Evolutionary conservation across 2,113 vertebrate species (phyloP).

Genomic region (Cricetomys ansorgei): DNA sequence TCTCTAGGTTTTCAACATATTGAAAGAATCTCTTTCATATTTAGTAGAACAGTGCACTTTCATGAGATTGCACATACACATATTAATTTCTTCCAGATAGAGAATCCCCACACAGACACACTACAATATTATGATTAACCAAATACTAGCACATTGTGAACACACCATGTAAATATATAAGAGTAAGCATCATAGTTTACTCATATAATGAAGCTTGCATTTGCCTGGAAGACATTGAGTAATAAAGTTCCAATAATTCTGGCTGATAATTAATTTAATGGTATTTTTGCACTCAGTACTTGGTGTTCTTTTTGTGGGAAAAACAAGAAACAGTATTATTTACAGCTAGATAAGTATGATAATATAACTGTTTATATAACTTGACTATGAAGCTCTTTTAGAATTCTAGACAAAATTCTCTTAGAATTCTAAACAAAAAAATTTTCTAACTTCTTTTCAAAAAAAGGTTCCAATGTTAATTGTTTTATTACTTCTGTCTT

Average conservation of each 20-base stretch:
- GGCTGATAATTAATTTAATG: background rate
- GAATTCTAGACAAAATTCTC: background rate
- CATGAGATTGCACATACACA: background rate
- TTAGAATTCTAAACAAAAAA: background rate
- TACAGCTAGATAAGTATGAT: background rate
- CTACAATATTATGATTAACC: background rate
- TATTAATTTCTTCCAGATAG: background rate
- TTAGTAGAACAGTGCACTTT: background rate
- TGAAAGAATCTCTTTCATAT: background rate
- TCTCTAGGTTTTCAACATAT: background rate
- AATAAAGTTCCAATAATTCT: slow-evolving; percentile 12
- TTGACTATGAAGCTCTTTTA: background rate
- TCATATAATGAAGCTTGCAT: background rate
- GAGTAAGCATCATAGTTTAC: background rate
- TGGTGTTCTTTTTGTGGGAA: background rate
- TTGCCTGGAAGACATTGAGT: background rate
- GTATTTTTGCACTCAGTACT: background rate
- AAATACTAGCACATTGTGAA: background rate
- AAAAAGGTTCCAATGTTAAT: background rate
- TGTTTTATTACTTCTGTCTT: background rate
- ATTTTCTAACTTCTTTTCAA: background rate
- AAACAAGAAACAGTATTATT: background rate
- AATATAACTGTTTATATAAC: background rate
- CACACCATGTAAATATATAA: background rate
- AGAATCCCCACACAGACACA: background rate